A percentile compares a stretch with the other conserved stretches of the same genome.
Evolutionary conservation across 2,888 invertebrate genomes (phyloP).

Genomic region (Pristionchus maxplancki): DNA sequence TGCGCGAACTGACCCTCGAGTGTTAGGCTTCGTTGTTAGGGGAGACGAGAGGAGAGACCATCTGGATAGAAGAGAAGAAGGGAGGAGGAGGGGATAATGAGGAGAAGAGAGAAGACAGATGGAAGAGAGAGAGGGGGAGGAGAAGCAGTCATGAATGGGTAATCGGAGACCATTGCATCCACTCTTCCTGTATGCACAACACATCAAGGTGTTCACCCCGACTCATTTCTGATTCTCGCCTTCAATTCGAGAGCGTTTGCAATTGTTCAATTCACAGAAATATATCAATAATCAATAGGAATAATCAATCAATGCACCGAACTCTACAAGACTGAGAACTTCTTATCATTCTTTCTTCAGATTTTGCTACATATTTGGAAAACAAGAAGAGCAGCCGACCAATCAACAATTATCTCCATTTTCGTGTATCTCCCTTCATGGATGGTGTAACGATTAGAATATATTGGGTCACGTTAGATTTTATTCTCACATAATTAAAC

Average conservation of each 20-base stretch:
- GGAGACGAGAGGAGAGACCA: slow-evolving; percentile 23
- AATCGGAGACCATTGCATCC: slow-evolving; percentile 34
- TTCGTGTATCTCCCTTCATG: not conserved
- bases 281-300: no score
- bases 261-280: no score
- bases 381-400: no score
- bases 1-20: slow-evolving; percentile 5
- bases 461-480: not conserved
- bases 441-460: not conserved
- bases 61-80: slow-evolving; percentile 39
- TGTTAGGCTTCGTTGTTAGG: slow-evolving; percentile 11
- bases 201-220: not conserved
- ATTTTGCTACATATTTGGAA: no score
- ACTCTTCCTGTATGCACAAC: not conserved
- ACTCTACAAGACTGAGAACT: no score
- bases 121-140: not conserved
- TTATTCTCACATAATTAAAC: slow-evolving; percentile 1
- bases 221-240: no score
- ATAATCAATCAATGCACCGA: no score
- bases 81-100: not conserved
- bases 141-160: not conserved
- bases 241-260: no score
- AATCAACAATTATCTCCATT: not conserved
- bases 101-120: not conserved
- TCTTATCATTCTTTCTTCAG: no score